Evolutionary conservation across 2,888 invertebrate species (phyloP), one percentile per base, ranked within the genome.

Genomic region (Drosophila rellima): DNA sequence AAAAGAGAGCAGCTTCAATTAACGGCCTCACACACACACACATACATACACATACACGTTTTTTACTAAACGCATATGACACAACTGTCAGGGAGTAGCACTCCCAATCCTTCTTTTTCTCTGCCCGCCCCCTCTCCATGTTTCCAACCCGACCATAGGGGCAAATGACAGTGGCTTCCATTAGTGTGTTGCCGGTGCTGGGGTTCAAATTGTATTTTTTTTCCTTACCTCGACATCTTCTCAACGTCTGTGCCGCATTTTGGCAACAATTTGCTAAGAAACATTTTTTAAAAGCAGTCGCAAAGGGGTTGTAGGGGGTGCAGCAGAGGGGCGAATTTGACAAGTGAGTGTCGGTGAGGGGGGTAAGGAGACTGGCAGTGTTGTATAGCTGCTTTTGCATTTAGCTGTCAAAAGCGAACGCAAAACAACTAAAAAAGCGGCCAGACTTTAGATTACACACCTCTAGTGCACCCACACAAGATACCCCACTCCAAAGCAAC

Each of bases 191-290:
- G 68, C 66, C 65, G 11, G 42, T 71, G 72, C 63, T 62, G 63
- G 72, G 52, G 63, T 60, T 66, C 62, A 23, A 40, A 56, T 47
- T 42, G 54, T 54, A 37, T 42, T 51, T 37, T 42, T 51, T 37
- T 52, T 31, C 60, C 57, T 57, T 35, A 44, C 33, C 64, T 55
- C 57, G 67, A 33, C 62, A 54, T 48, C 57, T 61, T 67, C 70
- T 64, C 64, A 48, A 62, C 70, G 78, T 63, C 74, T 79, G 66
- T 60, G 63, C 57, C 64, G 85, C 83, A 72, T 87, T 84, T 88
- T 83, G 87, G 89, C 84, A 80, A 83, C 89, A 88, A 88, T 87
- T 84, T 82, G 84, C 84, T 80, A 73, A 76, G 82, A 83, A 84
- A 87, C 62, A 81, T 86, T 88, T 84, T 80, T 83, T 67, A 77